Conservation (phyloP, 2,888 invertebrate species). For the Drosophila rellima region DNA sequence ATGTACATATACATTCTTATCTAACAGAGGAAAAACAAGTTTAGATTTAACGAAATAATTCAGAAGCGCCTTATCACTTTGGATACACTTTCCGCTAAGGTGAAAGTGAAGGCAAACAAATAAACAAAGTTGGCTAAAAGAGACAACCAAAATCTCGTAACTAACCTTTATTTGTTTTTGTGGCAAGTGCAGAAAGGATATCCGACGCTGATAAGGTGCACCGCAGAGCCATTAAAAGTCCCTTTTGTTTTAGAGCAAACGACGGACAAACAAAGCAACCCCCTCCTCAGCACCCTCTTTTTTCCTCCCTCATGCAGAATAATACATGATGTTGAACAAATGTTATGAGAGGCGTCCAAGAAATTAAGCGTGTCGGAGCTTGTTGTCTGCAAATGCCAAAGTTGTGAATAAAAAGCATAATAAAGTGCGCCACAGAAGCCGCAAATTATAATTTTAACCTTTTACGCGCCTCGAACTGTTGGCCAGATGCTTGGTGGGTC, state of each 20-base stretch:
- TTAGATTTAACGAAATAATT: constrained; percentile 66
- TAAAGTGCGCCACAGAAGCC: constrained; percentile 74
- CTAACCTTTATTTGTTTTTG: constrained; percentile 79
- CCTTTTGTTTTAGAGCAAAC: constrained; percentile 62
- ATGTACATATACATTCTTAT: constrained; percentile 3
- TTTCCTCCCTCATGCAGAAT: background rate
- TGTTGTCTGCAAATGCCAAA: constrained; percentile 81
- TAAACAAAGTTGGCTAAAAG: constrained; percentile 43
- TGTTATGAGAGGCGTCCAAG: constrained; percentile 76
- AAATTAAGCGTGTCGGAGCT: constrained; percentile 82
- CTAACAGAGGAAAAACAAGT: constrained; percentile 8
- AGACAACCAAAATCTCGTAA: constrained; percentile 37
- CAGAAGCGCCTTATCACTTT: constrained; percentile 67
- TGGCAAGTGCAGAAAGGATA: constrained; percentile 69
- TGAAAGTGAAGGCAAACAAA: constrained; percentile 50
- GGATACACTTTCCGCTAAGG: constrained; percentile 40
- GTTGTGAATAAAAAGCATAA: constrained; percentile 67
- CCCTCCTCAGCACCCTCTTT: background rate
- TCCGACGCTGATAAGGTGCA: constrained; percentile 72
- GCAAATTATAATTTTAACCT: constrained; percentile 80
- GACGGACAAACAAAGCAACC: constrained; percentile 42
- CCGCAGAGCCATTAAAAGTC: constrained; percentile 72
- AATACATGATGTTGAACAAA: constrained; percentile 74
- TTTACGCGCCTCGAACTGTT: constrained; percentile 61
- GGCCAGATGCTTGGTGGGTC: constrained; percentile 24